Conservation (phyloP, 2,113 vertebrate genomes). For the Callipepla squamata region DNA sequence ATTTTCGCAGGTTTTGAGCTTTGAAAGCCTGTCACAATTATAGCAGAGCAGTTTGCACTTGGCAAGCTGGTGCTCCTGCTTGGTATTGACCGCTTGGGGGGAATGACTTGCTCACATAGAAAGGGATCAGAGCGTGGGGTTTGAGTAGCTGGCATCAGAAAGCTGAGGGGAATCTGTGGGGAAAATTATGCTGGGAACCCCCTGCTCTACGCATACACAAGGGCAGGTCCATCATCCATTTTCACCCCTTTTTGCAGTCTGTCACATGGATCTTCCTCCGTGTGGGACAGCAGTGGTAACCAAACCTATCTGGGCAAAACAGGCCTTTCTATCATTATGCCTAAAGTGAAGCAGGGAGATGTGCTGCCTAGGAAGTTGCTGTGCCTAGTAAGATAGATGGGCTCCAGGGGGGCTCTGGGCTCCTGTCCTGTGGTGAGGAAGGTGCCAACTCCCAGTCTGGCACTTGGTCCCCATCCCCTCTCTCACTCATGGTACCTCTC, state of each 20-base stretch:
- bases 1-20: background rate
- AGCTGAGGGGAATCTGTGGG: background rate
- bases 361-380: constrained; percentile 6
- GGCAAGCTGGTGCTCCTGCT: background rate
- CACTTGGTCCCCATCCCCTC: background rate
- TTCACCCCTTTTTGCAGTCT: background rate
- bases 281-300: background rate
- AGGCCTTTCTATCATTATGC: constrained; percentile 25
- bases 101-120: background rate
- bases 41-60: background rate
- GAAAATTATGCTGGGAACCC: background rate
- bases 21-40: background rate
- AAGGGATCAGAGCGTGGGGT: accelerated
- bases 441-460: background rate
- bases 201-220: background rate
- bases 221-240: background rate
- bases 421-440: background rate
- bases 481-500: background rate
- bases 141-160: background rate
- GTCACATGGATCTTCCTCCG: background rate
- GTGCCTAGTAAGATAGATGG: constrained; percentile 6
- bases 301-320: constrained; percentile 46
- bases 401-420: background rate
- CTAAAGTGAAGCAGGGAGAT: constrained; percentile 10
- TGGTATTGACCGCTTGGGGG: background rate